Conservation (phyloP, 2,797 vertebrate genomes). For the Enteromius mattozi region DNA sequence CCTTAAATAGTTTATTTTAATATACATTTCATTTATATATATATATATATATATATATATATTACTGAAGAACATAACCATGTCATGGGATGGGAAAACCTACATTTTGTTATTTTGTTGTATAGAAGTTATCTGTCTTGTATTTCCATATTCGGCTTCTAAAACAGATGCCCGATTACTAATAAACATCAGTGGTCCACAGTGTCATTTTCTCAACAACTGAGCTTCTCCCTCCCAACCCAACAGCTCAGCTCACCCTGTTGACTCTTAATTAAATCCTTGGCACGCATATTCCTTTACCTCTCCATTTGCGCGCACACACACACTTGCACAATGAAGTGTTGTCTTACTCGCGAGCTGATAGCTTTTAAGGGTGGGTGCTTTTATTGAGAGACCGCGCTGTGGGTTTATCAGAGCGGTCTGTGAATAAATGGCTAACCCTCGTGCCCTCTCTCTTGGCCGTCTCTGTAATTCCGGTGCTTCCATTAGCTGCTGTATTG, state of each 20-base stretch:
- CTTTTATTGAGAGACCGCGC: conserved; percentile 54
- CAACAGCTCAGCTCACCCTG: conserved; percentile 75
- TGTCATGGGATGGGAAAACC: no score
- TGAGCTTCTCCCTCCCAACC: conserved; percentile 62
- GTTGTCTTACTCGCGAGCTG: conserved; percentile 50
- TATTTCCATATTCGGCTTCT: conserved; percentile 7
- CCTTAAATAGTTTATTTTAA: background rate
- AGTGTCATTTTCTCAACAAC: conserved; percentile 51
- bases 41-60: background rate
- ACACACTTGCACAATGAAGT: conserved; percentile 62
- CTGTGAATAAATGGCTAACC: conserved; percentile 74
- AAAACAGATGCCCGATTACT: conserved; percentile 45
- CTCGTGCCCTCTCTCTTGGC: conserved; percentile 59
- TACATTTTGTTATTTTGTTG: background rate
- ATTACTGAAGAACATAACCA: background rate
- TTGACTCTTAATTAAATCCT: conserved; percentile 82
- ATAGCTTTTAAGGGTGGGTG: conserved; percentile 51
- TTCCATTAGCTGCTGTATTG: conserved; percentile 76
- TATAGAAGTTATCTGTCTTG: background rate
- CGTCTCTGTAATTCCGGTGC: conserved; percentile 62
- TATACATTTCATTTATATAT: background rate
- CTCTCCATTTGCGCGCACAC: conserved; percentile 31
- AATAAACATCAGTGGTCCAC: conserved; percentile 30
- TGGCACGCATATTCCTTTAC: conserved; percentile 71
- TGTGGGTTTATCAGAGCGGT: conserved; percentile 50